Evolutionary conservation across 1,140 invertebrate species (phyloP).

Genomic region (Zaprionus camerounensis): DNA sequence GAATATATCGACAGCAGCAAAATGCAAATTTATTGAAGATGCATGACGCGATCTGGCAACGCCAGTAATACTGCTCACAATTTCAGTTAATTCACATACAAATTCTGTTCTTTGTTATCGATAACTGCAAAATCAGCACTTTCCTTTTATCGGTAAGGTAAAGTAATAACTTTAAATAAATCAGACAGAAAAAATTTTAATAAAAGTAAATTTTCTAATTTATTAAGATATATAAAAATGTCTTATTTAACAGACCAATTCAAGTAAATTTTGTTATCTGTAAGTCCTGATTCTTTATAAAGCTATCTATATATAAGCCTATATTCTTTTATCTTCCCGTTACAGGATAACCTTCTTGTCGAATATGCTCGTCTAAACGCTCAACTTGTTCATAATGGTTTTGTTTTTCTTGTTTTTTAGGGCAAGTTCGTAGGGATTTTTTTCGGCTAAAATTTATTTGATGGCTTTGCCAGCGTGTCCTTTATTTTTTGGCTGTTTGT

Average conservation of each 20-base stretch:
- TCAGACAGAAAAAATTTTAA: too few relatives aligned
- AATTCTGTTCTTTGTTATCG: background rate
- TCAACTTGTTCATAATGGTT: conserved; percentile 53
- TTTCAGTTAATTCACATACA: background rate
- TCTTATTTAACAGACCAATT: too few relatives aligned
- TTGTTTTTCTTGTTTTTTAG: conserved; percentile 32
- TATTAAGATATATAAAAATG: too few relatives aligned
- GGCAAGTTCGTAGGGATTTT: conserved; percentile 15
- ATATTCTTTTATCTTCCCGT: background rate
- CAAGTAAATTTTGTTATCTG: too few relatives aligned
- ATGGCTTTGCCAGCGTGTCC: conserved; percentile 50
- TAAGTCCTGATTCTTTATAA: background rate
- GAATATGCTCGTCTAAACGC: background rate
- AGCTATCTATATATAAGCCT: background rate
- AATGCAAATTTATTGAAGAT: too few relatives aligned
- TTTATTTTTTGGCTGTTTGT: conserved; percentile 48
- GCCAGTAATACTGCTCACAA: background rate
- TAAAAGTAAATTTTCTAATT: too few relatives aligned
- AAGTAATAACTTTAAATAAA: too few relatives aligned
- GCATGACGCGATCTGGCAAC: too few relatives aligned
- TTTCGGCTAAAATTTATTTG: conserved; percentile 54
- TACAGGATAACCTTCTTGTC: background rate
- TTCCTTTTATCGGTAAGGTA: too few relatives aligned
- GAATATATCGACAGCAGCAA: background rate
- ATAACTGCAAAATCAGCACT: background rate